Base-by-base conservation (phyloP, 2,113 vertebrate genomes). In the Anolis sagrei region DNA sequence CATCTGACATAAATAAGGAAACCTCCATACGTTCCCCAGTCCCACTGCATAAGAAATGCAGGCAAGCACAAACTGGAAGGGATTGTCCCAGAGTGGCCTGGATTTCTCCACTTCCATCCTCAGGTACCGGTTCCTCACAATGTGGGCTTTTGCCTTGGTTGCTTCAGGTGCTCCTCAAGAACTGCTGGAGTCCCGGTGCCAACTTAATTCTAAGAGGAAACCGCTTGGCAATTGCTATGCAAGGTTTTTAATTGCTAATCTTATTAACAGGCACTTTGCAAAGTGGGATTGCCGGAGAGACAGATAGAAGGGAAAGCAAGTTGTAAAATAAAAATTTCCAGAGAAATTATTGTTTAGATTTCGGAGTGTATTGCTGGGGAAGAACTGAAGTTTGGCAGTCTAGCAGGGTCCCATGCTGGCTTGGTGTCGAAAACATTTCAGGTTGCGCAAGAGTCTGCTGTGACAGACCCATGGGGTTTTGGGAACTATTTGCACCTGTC, bases 1-100 rank as follows among this genome's bases (percentile, higher is more conserved):
- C 97, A 97, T 97, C 90, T 99, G 98, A 90, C 98, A 99, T 39
- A 99, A 95, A 92, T 99, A 99, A 0, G 98, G 98, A 90, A 99
- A 99, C 61, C 98, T 95, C 98, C 98, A 99, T 51, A 99, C 98
- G 25, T 99, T 99, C 19, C 98, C 98, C 87, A 99, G 95, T 36
- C 98, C 98, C 70, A 99, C 97, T 0, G 98, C 97, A 29, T 97
- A 99, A 0, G 98, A 99, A 66, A 99, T 97, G 91, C 98, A 99
- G 0, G 98, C 98, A 0, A 99, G 95, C 25, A 99, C 32, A 72
- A 99, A 99, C 91, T 99, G 97, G 76, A 96, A 88, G 70, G 97
- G 96, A 82, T 92, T 97, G 90, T 96, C 96, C 98, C 98, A 99
- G 1, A 95, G 95, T 0, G 97, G 97, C 89, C 98, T 95, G 0